Percentiles rank a stretch among this genome's conserved stretches.
phyloP scores from a whole-genome alignment of 2,888 invertebrate species.

The Clunio marinus region DNA sequence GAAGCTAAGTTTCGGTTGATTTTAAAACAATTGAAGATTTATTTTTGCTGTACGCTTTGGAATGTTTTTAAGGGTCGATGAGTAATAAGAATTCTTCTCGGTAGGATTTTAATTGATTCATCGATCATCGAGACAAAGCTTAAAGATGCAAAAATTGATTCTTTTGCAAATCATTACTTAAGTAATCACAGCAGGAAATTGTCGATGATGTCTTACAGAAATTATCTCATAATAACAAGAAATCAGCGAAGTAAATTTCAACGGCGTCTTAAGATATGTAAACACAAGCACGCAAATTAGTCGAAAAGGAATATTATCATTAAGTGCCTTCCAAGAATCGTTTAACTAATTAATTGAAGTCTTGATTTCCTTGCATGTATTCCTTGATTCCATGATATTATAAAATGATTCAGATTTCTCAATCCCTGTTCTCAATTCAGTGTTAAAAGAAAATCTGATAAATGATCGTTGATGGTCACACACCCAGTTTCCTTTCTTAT shows the following conservation, averaged over 20 bases:
- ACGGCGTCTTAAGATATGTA: background rate
- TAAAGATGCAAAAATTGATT: background rate
- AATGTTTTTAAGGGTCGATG: too few species aligned
- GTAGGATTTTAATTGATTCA: too few species aligned
- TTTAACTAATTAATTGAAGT: background rate
- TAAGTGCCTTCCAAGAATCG: background rate
- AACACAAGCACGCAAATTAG: background rate
- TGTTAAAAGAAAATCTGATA: conserved; percentile 37
- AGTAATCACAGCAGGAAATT: conserved; percentile 10
- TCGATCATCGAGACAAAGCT: background rate
- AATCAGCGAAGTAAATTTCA: background rate
- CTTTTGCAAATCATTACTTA: background rate
- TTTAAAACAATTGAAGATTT: too few species aligned
- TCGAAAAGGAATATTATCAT: background rate
- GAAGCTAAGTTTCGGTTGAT: too few species aligned
- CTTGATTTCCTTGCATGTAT: too few species aligned
- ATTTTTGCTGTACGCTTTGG: too few species aligned
- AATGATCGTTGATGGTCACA: conserved; percentile 28
- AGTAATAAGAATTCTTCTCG: too few species aligned
- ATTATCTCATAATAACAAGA: background rate
- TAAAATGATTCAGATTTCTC: too few species aligned
- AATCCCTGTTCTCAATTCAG: too few species aligned
- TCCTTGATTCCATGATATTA: too few species aligned
- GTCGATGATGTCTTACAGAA: background rate
- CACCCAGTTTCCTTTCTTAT: conserved; percentile 29